Conservation (phyloP, 2,888 invertebrate genomes). For the Cancer borealis region DNA sequence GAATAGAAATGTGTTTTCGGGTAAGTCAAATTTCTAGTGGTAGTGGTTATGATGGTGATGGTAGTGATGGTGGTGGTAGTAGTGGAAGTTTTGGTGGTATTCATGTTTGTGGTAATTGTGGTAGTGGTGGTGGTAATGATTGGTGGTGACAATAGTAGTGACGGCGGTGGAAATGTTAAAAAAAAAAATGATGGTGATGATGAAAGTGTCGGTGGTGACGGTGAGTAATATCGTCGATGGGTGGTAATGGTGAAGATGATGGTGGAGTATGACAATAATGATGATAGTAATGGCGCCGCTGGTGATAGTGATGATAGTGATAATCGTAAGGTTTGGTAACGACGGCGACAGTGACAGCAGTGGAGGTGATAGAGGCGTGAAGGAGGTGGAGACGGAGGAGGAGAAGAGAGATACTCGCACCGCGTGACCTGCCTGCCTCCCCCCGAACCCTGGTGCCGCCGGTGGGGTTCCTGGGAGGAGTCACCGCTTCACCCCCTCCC, state of each 20-base stretch:
- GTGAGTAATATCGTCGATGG: not conserved
- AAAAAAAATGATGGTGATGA: not conserved
- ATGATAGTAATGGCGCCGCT: not conserved
- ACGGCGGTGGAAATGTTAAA: no score
- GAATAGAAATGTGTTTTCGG: not conserved
- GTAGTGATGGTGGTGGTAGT: not conserved
- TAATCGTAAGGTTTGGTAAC: not conserved
- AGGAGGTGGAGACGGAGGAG: not conserved
- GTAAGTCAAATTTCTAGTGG: not conserved
- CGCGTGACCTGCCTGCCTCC: not conserved
- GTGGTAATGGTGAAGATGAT: not conserved
- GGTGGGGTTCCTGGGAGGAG: slow-evolving; percentile 17
- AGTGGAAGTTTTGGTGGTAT: not conserved
- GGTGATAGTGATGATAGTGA: not conserved
- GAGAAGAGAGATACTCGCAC: slow-evolving; percentile 2
- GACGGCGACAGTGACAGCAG: no score
- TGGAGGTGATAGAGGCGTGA: not conserved
- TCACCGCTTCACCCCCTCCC: not conserved
- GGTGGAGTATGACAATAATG: not conserved
- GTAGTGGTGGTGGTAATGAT: no score
- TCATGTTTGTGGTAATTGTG: no score
- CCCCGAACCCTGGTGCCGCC: not conserved
- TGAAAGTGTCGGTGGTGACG: slow-evolving; percentile 2
- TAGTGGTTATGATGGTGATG: not conserved
- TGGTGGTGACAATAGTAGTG: not conserved